These are phyloP conservation scores for Caracal caracal DNA, from an alignment of 2,113 vertebrate genomes.

Conservation along the genomic window DNA sequence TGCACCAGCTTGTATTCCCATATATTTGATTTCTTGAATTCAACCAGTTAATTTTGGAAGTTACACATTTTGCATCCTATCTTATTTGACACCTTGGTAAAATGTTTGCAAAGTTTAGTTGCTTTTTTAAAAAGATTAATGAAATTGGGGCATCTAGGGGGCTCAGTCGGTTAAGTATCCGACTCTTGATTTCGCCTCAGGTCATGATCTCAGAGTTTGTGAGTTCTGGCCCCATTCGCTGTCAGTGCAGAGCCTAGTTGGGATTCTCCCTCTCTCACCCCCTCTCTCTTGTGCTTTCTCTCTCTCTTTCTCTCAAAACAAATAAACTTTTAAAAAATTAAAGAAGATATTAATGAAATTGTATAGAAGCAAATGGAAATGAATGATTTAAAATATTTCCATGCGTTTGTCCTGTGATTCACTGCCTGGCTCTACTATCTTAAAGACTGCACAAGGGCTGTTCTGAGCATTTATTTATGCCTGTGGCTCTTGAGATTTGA, in stretches of 20 bases:
- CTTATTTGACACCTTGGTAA: not conserved
- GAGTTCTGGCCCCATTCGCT: too few relatives aligned
- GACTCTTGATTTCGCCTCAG: too few relatives aligned
- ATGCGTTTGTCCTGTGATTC: not conserved
- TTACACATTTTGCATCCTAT: not conserved
- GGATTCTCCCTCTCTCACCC: too few relatives aligned
- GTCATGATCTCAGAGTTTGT: too few relatives aligned
- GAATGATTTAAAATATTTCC: not conserved
- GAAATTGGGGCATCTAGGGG: not conserved
- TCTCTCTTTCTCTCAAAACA: too few relatives aligned
- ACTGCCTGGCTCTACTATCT: not conserved
- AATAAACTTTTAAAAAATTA: too few relatives aligned
- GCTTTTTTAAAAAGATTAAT: not conserved
- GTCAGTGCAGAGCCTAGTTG: too few relatives aligned
- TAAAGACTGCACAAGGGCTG: not conserved
- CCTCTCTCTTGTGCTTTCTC: too few relatives aligned
- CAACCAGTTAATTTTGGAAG: not conserved
- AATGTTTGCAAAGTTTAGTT: not conserved
- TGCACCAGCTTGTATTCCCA: too few relatives aligned
- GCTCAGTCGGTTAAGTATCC: too few relatives aligned
- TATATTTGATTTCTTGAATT: conserved; percentile 5
- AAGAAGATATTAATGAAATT: not conserved
- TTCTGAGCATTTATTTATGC: not conserved
- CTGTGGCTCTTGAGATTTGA: not conserved
- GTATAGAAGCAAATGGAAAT: not conserved